Evolutionary conservation across 2,113 vertebrate species (phyloP).

Genomic region (Halcyon malimbica): DNA sequence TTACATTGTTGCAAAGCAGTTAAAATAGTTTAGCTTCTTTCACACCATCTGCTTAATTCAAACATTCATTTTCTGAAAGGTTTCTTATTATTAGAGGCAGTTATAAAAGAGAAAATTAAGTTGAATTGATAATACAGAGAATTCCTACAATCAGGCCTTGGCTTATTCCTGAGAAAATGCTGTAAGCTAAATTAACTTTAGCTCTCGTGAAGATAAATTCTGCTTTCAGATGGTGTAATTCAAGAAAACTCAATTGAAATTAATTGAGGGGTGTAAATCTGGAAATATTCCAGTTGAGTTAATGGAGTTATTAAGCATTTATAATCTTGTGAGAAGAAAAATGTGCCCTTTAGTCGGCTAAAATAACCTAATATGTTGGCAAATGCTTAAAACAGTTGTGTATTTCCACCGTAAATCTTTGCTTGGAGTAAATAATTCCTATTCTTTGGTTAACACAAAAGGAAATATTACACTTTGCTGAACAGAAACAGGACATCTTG

Average conservation of each 20-base stretch:
- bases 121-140: constrained; percentile 28
- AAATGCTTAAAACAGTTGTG: constrained; percentile 10
- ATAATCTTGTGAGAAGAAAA: constrained; percentile 32
- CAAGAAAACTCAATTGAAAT: constrained; percentile 57
- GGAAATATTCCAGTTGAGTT: constrained; percentile 46
- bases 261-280: constrained; percentile 45
- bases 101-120: constrained; percentile 42
- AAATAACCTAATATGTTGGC: neutral
- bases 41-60: constrained; percentile 29
- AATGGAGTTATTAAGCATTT: constrained; percentile 44
- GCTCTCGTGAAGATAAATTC: constrained; percentile 20
- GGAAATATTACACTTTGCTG: neutral
- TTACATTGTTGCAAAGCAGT: constrained; percentile 24
- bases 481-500: neutral
- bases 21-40: constrained; percentile 26
- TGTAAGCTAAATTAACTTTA: constrained; percentile 42
- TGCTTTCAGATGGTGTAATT: constrained; percentile 30
- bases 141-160: constrained; percentile 14
- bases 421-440: constrained; percentile 12
- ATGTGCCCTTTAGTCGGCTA: neutral
- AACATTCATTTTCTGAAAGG: constrained; percentile 23
- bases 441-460: neutral
- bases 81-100: constrained; percentile 27
- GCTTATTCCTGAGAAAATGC: constrained; percentile 29
- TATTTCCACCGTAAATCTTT: constrained; percentile 10